Conservation (phyloP, 1,140 invertebrate species). For the Zaprionus africanus region DNA sequence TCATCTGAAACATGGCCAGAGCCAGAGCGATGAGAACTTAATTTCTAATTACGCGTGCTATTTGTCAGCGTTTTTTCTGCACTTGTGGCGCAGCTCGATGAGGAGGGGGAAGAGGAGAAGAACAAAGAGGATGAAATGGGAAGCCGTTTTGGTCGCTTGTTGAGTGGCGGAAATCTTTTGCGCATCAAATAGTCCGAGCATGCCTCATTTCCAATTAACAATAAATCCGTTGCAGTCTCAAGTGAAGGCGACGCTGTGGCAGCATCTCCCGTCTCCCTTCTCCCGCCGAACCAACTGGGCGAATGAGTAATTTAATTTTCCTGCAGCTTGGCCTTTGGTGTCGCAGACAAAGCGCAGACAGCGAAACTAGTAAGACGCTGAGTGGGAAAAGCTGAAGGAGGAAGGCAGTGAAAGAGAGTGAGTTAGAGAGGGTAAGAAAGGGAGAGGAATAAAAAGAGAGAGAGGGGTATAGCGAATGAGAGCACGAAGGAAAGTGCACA, state of each 20-base stretch:
- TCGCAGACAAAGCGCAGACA: slow-evolving; percentile 50
- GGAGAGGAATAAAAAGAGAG: neutral
- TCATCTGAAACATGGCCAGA: slow-evolving; percentile 44
- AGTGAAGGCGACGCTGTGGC: slow-evolving; percentile 26
- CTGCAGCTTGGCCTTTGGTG: slow-evolving; percentile 74
- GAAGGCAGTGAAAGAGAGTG: slow-evolving; percentile 13
- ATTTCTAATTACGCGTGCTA: slow-evolving; percentile 80
- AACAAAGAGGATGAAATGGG: slow-evolving; percentile 2
- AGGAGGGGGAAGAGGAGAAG: neutral
- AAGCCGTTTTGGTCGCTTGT: slow-evolving; percentile 39
- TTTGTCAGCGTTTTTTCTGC: slow-evolving; percentile 73
- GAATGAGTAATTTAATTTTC: slow-evolving; percentile 82
- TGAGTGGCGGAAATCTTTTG: slow-evolving; percentile 76
- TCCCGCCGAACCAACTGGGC: slow-evolving; percentile 67
- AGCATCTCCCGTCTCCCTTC: neutral
- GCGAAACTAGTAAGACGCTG: neutral
- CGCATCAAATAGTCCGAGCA: slow-evolving; percentile 76
- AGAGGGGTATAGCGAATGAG: slow-evolving; percentile 9
- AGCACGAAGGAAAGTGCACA: slow-evolving; percentile 58
- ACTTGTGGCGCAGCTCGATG: neutral
- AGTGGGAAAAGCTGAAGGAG: slow-evolving; percentile 31
- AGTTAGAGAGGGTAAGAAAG: slow-evolving; percentile 10
- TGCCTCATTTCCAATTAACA: slow-evolving; percentile 82
- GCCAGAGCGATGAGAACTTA: slow-evolving; percentile 65
- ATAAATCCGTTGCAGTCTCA: slow-evolving; percentile 74